A percentile compares a stretch with the other conserved stretches of the same genome.
Evolutionary conservation across 2,888 invertebrate species (phyloP).

Genomic region (Drosophila algonquin): DNA sequence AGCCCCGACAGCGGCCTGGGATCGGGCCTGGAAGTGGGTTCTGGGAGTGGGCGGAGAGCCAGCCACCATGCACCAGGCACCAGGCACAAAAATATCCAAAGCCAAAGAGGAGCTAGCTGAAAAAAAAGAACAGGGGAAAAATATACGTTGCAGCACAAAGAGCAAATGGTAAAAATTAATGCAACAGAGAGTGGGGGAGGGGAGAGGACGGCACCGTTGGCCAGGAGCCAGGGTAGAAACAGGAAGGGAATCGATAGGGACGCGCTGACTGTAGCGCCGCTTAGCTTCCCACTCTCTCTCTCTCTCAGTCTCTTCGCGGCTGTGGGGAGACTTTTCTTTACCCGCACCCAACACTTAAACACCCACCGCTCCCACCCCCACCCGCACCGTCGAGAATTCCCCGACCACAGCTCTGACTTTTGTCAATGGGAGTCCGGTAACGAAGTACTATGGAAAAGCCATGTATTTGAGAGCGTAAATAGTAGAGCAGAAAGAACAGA

Average conservation of each 20-base stretch:
- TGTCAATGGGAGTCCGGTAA: constrained; percentile 11
- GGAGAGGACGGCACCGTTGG: constrained; percentile 30
- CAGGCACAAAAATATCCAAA: constrained; percentile 29
- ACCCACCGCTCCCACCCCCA: neutral
- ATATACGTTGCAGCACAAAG: constrained; percentile 45
- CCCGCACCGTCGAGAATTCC: neutral
- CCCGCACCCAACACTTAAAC: neutral
- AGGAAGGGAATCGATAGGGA: constrained; percentile 29
- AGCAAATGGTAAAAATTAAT: constrained; percentile 58
- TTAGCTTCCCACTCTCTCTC: constrained; percentile 7
- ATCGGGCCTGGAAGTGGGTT: constrained; percentile 5
- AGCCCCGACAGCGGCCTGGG: constrained; percentile 13
- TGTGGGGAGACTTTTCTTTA: constrained; percentile 1
- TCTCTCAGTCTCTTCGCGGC: neutral
- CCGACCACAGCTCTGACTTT: constrained; percentile 12
- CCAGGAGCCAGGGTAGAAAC: constrained; percentile 44
- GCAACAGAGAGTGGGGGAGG: constrained; percentile 43
- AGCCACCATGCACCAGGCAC: constrained; percentile 22
- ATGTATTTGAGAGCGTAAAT: neutral
- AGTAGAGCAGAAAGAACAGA: too few species aligned
- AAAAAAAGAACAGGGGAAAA: constrained; percentile 25
- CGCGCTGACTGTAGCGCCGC: constrained; percentile 16
- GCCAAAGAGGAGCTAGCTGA: constrained; percentile 23
- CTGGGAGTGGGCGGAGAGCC: constrained; percentile 6
- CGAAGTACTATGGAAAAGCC: constrained; percentile 6